A percentile compares a stretch with the other conserved stretches of the same genome.
Evolutionary conservation across 2,888 invertebrate genomes (phyloP).

Genomic region (Acleris laterana): DNA sequence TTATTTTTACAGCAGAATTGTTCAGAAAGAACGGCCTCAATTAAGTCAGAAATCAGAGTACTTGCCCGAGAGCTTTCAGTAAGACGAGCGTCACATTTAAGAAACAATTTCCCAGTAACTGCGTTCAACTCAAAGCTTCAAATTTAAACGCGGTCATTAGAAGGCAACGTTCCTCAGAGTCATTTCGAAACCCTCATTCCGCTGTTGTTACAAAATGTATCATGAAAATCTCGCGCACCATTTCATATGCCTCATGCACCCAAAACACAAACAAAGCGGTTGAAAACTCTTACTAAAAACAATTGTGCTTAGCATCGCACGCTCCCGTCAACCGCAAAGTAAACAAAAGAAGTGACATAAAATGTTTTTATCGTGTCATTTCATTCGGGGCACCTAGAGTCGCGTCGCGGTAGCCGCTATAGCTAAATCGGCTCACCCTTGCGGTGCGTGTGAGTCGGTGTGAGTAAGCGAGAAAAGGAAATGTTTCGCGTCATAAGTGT

Average conservation of each 20-base stretch:
- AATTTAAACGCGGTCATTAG: conserved; percentile 34
- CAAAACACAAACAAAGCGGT: conserved; percentile 48
- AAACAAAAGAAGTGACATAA: conserved; percentile 73
- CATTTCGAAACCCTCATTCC: conserved; percentile 29
- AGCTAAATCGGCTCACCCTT: too few species aligned
- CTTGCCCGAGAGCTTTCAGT: conserved; percentile 5
- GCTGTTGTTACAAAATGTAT: conserved; percentile 32
- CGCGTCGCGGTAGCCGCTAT: conserved; percentile 24
- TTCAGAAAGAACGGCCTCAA: conserved; percentile 4
- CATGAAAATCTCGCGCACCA: conserved; percentile 30
- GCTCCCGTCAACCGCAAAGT: conserved; percentile 59
- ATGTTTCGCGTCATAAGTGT: too few species aligned
- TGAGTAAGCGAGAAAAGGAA: too few species aligned
- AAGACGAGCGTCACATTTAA: conserved; percentile 24
- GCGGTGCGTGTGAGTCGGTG: too few species aligned
- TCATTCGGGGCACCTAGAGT: conserved; percentile 39
- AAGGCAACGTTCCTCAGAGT: conserved; percentile 27
- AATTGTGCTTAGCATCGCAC: too few species aligned
- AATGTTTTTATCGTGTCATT: conserved; percentile 68
- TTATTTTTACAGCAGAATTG: neutral
- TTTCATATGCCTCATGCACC: conserved; percentile 32
- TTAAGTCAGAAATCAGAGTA: conserved; percentile 26
- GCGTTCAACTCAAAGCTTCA: conserved; percentile 25
- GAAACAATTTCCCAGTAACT: conserved; percentile 29
- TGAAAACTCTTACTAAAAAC: conserved; percentile 48